These are phyloP conservation scores for Abrostola tripartita DNA, from an alignment of 2,888 invertebrate genomes.

Conservation along the genomic window DNA sequence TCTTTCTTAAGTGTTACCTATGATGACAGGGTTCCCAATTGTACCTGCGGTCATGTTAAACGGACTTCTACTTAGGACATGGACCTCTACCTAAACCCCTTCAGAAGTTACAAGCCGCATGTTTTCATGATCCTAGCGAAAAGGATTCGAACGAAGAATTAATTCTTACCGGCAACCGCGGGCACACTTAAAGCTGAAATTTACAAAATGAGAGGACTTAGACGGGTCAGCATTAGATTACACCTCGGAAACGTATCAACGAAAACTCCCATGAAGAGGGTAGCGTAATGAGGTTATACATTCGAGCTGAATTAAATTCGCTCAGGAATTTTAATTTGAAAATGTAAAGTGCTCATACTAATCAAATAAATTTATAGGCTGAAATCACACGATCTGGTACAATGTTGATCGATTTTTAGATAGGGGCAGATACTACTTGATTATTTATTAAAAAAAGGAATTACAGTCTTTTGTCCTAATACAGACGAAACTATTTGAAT, in stretches of 20 bases:
- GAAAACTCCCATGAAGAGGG: constrained; percentile 77
- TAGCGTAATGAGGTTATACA: constrained; percentile 78
- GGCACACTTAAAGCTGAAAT: constrained; percentile 59
- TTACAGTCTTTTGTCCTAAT: too few species aligned
- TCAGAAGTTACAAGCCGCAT: constrained; percentile 24
- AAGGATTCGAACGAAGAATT: constrained; percentile 41
- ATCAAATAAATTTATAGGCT: constrained; percentile 56
- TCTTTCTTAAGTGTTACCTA: too few species aligned
- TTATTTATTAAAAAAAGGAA: too few species aligned
- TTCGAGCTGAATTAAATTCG: constrained; percentile 70
- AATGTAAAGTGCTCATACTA: constrained; percentile 60
- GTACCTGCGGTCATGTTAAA: too few species aligned
- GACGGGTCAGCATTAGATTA: constrained; percentile 73
- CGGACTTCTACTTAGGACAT: too few species aligned
- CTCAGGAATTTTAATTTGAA: constrained; percentile 66
- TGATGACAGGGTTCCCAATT: too few species aligned
- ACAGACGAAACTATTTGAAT: too few species aligned
- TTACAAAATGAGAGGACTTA: constrained; percentile 63
- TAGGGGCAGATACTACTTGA: too few species aligned
- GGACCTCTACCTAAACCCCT: too few species aligned
- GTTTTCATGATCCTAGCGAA: constrained; percentile 54
- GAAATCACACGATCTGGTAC: constrained; percentile 26
- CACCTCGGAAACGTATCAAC: constrained; percentile 70
- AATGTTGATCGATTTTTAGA: too few species aligned
- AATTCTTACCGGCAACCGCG: constrained; percentile 40